These are phyloP conservation scores for Syritta pipiens DNA, from an alignment of 2,888 invertebrate genomes.

Conservation along the genomic window DNA sequence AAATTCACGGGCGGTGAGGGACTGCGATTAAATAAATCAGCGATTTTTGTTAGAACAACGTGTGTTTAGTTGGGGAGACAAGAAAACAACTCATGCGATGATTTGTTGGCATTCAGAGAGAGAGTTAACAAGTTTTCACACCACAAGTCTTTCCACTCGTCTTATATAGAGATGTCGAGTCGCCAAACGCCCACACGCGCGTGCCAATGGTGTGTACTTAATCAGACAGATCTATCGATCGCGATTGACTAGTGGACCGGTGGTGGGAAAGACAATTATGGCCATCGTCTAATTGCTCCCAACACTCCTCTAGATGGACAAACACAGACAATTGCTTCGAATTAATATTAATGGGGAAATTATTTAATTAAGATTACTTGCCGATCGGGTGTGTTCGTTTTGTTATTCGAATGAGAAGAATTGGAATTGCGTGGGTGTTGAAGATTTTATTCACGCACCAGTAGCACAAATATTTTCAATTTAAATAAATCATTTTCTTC, in stretches of 20 bases:
- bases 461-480: too few species aligned
- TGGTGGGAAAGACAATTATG: conserved; percentile 49
- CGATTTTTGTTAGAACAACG: conserved; percentile 19
- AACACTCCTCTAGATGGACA: conserved; percentile 53
- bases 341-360: conserved; percentile 63
- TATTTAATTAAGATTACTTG: conserved; percentile 54
- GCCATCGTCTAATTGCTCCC: conserved; percentile 48
- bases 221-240: conserved; percentile 43
- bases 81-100: not conserved
- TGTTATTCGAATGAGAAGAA: conserved; percentile 12
- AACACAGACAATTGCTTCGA: conserved; percentile 49
- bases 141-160: conserved; percentile 40
- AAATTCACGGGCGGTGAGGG: too few species aligned
- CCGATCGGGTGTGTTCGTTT: conserved; percentile 23
- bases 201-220: not conserved
- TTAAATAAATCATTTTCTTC: too few species aligned
- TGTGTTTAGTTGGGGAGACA: not conserved
- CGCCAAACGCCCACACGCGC: conserved; percentile 29
- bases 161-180: conserved; percentile 35
- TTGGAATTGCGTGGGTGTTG: not conserved
- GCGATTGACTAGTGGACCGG: conserved; percentile 39
- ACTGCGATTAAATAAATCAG: conserved; percentile 42
- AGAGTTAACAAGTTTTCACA: conserved; percentile 46
- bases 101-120: conserved; percentile 5
- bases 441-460: not conserved